A percentile compares a stretch with the other conserved stretches of the same genome.
Conservation (phyloP, 2,797 vertebrate species). For the Malacoctenus gilli region DNA sequence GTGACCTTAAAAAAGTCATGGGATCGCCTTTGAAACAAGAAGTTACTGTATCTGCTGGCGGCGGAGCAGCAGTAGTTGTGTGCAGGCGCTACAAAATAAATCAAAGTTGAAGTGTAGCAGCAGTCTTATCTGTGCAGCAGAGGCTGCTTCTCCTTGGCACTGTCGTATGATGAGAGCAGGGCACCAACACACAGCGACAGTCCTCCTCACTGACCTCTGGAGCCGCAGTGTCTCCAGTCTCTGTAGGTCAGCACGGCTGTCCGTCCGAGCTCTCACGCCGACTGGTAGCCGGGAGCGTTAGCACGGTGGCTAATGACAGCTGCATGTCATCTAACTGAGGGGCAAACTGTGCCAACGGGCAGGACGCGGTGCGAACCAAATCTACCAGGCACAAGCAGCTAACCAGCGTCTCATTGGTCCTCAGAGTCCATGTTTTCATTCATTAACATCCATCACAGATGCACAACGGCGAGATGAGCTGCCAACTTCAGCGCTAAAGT, state of each 20-base stretch:
- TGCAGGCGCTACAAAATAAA: too few relatives aligned
- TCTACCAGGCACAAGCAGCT: background rate
- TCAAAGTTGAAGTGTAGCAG: background rate
- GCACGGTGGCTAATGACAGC: slow-evolving; percentile 46
- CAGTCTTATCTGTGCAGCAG: background rate
- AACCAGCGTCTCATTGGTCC: background rate
- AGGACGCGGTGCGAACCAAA: too few relatives aligned
- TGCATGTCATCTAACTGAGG: slow-evolving; percentile 34
- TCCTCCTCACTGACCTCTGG: too few relatives aligned
- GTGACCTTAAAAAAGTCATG: background rate
- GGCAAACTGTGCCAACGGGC: too few relatives aligned
- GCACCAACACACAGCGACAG: too few relatives aligned
- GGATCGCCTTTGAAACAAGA: background rate
- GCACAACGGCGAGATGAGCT: background rate
- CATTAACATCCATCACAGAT: too few relatives aligned
- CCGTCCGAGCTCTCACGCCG: too few relatives aligned
- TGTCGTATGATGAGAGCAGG: background rate
- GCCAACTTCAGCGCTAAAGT: slow-evolving; percentile 26
- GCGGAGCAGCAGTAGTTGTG: background rate
- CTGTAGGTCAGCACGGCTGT: too few relatives aligned
- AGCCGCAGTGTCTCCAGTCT: too few relatives aligned
- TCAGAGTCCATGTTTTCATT: too few relatives aligned
- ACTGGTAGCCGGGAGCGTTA: slow-evolving; percentile 10
- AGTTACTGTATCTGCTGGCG: background rate
- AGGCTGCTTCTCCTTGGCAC: background rate